Evolutionary conservation across 2,113 vertebrate genomes (phyloP).

Genomic region (Pangasianodon gigas): DNA sequence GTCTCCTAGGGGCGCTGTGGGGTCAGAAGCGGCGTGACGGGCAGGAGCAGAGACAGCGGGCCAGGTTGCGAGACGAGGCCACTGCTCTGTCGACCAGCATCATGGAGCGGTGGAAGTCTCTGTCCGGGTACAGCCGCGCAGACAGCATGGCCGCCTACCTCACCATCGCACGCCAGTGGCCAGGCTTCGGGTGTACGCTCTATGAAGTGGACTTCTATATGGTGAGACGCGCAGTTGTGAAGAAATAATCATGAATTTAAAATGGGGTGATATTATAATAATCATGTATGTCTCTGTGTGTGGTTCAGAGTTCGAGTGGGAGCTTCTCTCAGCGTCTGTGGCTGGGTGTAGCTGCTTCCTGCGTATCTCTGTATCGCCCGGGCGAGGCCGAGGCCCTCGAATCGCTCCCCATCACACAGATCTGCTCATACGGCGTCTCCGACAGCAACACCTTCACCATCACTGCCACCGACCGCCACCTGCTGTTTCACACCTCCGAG

Average conservation of each 20-base stretch:
- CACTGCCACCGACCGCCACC: slow-evolving; percentile 82
- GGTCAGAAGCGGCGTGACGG: slow-evolving; percentile 84
- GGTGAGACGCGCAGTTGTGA: slow-evolving; percentile 77
- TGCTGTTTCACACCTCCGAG: slow-evolving; percentile 88
- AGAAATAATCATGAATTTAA: background rate
- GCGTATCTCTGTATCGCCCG: slow-evolving; percentile 84
- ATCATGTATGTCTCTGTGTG: background rate
- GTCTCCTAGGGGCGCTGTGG: slow-evolving; percentile 85
- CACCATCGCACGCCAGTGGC: slow-evolving; percentile 87
- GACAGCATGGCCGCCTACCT: slow-evolving; percentile 91
- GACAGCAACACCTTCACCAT: slow-evolving; percentile 87
- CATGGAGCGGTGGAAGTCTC: slow-evolving; percentile 88
- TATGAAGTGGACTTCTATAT: slow-evolving; percentile 87
- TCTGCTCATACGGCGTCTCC: slow-evolving; percentile 85
- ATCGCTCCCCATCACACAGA: slow-evolving; percentile 84
- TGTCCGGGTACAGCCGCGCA: slow-evolving; percentile 81
- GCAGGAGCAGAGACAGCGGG: slow-evolving; percentile 75
- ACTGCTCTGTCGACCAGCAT: slow-evolving; percentile 77
- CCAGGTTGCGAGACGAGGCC: slow-evolving; percentile 80
- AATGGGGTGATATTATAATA: background rate
- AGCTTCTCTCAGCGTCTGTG: slow-evolving; percentile 84
- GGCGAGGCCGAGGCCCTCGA: slow-evolving; percentile 87
- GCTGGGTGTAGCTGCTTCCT: slow-evolving; percentile 85
- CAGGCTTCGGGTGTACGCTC: slow-evolving; percentile 90
- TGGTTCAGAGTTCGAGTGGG: slow-evolving; percentile 76